Evolutionary conservation across 2,888 invertebrate genomes (phyloP).

Genomic region (Macaria notata): DNA sequence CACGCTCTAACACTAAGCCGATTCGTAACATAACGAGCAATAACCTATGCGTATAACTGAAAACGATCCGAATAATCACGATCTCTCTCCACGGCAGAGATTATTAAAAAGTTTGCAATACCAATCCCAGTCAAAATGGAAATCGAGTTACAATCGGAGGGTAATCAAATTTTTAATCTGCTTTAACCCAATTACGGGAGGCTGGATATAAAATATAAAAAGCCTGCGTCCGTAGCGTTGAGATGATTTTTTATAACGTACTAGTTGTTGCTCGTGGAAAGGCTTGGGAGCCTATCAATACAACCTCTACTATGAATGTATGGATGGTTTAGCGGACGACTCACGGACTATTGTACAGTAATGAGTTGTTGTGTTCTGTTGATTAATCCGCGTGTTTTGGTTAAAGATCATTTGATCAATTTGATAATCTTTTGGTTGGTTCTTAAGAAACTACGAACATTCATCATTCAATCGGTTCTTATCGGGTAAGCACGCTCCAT

Average conservation of each 20-base stretch:
- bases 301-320: too few relatives aligned
- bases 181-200: conserved; percentile 37
- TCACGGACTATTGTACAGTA: too few relatives aligned
- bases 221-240: conserved; percentile 20
- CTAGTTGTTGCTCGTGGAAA: neutral
- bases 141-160: conserved; percentile 39
- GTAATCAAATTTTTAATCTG: conserved; percentile 41
- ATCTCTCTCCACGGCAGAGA: conserved; percentile 19
- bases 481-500: too few relatives aligned
- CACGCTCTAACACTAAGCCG: neutral
- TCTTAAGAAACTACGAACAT: too few relatives aligned
- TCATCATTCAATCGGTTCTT: too few relatives aligned
- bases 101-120: conserved; percentile 38
- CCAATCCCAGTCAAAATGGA: conserved; percentile 36
- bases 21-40: conserved; percentile 9
- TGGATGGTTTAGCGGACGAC: too few relatives aligned
- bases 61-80: conserved; percentile 27
- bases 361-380: too few relatives aligned
- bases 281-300: too few relatives aligned
- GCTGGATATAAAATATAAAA: conserved; percentile 32
- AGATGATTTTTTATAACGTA: conserved; percentile 40
- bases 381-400: too few relatives aligned
- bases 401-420: too few relatives aligned
- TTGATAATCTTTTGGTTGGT: too few relatives aligned
- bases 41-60: conserved; percentile 19